Conservation (phyloP, 2,888 invertebrate species). For the Laspeyria flexula region DNA sequence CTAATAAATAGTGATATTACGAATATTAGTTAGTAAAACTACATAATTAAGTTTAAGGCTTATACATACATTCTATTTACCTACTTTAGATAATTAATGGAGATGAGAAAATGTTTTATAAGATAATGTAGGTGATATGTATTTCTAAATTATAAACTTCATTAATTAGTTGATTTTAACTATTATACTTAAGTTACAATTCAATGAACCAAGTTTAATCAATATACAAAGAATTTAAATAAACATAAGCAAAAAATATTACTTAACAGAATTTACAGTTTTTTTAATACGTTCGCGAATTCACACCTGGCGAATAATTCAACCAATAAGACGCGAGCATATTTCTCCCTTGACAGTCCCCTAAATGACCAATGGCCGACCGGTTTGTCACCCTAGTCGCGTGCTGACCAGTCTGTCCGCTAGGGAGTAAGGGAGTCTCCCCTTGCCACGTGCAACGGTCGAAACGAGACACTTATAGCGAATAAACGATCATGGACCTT, state of each 20-base stretch:
- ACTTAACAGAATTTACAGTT: conserved; percentile 6
- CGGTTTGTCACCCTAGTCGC: conserved; percentile 69
- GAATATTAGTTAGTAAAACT: too few species aligned
- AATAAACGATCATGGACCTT: conserved; percentile 77
- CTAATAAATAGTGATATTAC: too few species aligned
- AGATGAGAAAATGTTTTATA: too few species aligned
- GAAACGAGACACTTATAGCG: conserved; percentile 56
- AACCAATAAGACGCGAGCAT: conserved; percentile 57
- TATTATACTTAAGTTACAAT: not conserved
- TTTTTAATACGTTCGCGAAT: conserved; percentile 40
- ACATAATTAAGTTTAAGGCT: too few species aligned
- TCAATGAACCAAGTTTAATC: too few species aligned
- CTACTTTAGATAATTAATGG: too few species aligned
- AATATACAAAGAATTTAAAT: not conserved
- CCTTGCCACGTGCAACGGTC: conserved; percentile 54
- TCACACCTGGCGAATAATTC: conserved; percentile 67
- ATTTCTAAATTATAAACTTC: too few species aligned
- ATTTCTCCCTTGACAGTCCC: conserved; percentile 40
- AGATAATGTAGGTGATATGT: too few species aligned
- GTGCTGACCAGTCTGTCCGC: conserved; percentile 63
- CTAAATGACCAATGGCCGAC: conserved; percentile 77
- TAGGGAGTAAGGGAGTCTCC: conserved; percentile 32
- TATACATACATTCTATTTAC: too few species aligned
- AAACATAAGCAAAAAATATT: not conserved
- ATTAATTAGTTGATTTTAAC: too few species aligned